Conservation (phyloP, 2,888 invertebrate genomes). For the Macrosoma leucophasiata region DNA sequence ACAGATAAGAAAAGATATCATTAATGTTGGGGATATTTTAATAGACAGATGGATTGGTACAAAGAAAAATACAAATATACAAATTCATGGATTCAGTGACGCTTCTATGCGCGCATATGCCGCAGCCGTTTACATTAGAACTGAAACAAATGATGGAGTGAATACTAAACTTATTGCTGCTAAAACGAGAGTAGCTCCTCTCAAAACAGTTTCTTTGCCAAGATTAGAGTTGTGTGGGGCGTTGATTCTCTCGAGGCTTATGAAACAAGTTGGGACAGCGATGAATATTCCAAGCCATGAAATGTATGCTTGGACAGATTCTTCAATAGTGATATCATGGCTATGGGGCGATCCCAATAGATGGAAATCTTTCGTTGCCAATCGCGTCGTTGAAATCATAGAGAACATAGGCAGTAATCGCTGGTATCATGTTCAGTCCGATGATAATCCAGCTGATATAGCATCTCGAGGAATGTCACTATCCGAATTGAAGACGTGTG, state of each 20-base stretch:
- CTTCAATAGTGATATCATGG: constrained; percentile 21
- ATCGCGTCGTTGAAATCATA: constrained; percentile 22
- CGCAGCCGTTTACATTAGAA: constrained; percentile 24
- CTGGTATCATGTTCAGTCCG: constrained; percentile 17
- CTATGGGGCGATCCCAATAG: constrained; percentile 22
- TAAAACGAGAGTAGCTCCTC: constrained; percentile 30
- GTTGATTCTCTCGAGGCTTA: constrained; percentile 21
- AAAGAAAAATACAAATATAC: constrained; percentile 2
- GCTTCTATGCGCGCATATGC: constrained; percentile 25
- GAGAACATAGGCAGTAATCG: constrained; percentile 11
- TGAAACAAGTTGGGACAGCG: constrained; percentile 21
- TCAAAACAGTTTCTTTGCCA: constrained; percentile 26
- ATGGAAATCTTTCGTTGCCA: constrained; percentile 27
- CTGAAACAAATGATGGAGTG: constrained; percentile 11
- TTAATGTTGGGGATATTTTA: constrained; percentile 9
- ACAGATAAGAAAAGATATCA: constrained; percentile 6
- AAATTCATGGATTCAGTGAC: constrained; percentile 23
- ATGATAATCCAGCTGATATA: constrained; percentile 16
- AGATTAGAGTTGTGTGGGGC: constrained; percentile 28
- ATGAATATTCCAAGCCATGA: constrained; percentile 19
- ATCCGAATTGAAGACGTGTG: constrained; percentile 8
- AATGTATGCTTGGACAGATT: constrained; percentile 20
- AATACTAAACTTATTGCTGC: constrained; percentile 21
- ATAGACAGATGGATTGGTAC: constrained; percentile 14
- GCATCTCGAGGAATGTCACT: constrained; percentile 12